Evolutionary conservation across 2,797 vertebrate genomes (phyloP), one percentile per base, ranked within the genome.

Genomic region (Lutjanus argentimaculatus): DNA sequence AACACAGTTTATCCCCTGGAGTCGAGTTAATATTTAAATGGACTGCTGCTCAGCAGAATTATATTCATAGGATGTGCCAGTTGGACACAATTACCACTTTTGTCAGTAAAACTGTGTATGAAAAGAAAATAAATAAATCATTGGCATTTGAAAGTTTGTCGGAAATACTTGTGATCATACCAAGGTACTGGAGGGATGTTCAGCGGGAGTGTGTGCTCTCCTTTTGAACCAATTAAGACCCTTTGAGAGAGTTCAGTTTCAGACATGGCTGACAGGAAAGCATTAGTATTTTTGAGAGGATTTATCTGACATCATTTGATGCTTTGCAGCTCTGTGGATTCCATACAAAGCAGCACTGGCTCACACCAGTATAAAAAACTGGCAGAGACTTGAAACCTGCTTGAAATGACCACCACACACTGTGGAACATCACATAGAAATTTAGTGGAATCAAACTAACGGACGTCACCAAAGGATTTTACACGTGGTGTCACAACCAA

Each of bases 21-120:
- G 67, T 67, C 6, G 0, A 58, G 67, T 62, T 48, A 72, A 74
- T 48, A 67, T 58, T 77, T 66, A 67, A 80, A 67, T n/a, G 30
- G 56, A 45, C 8, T 2, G 52, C 36, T 9, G 19, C 58, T 64
- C 21, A 7, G 66, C 22, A 48, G 49, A 62, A 43, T 59, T 48
- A 62, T 36, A 58, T 56, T 69, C 58, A 71, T 13, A 40, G 12
- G n/a, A 45, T 64, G 65, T 72, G 58, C 61, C 22, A 67, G 63
- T 19, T 68, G 63, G 51, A 74, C 21, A 14, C 36, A 62, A 48
- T 68, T 30, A 49, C 56, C 8, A 48, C 36, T 30, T 61, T 45
- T 57, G 64, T 57, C 3, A 22, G 14, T 51, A 48, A 46, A 68
- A 49, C 5, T 61, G 10, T 40, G 42, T 4, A 46, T 10, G 51